phyloP scores from a whole-genome alignment of 2,888 invertebrate genomes.

The Pachycephus smyrnensis region DNA sequence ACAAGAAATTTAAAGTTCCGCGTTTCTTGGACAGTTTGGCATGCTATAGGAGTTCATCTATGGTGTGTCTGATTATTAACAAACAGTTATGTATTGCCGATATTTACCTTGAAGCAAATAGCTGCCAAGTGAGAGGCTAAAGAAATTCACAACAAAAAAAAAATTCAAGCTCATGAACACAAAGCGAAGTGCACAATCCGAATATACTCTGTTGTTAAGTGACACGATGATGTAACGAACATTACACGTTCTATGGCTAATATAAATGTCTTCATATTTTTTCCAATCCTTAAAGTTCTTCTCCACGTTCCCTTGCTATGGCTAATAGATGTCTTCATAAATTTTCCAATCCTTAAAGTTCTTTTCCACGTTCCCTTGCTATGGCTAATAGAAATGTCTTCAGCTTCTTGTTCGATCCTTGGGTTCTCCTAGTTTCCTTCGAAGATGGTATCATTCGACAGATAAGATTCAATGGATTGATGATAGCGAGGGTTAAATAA shows the following conservation, averaged over 20 bases:
- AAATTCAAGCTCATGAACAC: slow-evolving; percentile 43
- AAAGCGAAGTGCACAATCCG: slow-evolving; percentile 19
- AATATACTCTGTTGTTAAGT: slow-evolving; percentile 50
- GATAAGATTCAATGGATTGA: neutral
- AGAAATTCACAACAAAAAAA: neutral
- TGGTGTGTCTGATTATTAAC: neutral
- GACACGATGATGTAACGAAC: slow-evolving; percentile 58
- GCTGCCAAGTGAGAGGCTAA: neutral
- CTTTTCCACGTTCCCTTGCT: no score
- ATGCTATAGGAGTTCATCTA: neutral
- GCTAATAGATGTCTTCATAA: neutral
- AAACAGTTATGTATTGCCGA: neutral
- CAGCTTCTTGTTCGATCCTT: neutral
- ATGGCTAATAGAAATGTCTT: no score
- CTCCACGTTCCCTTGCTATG: neutral
- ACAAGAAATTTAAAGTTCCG: neutral
- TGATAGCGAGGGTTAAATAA: neutral
- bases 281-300: neutral
- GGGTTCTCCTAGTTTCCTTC: neutral
- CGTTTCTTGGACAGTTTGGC: neutral
- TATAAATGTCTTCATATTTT: neutral
- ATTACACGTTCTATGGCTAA: slow-evolving; percentile 35
- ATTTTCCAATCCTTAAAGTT: no score
- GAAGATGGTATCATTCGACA: neutral
- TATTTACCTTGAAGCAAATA: slow-evolving; percentile 4